Base-by-base conservation (phyloP, 92 coral and sea anemone species). In the Paramuricea clavata region DNA sequence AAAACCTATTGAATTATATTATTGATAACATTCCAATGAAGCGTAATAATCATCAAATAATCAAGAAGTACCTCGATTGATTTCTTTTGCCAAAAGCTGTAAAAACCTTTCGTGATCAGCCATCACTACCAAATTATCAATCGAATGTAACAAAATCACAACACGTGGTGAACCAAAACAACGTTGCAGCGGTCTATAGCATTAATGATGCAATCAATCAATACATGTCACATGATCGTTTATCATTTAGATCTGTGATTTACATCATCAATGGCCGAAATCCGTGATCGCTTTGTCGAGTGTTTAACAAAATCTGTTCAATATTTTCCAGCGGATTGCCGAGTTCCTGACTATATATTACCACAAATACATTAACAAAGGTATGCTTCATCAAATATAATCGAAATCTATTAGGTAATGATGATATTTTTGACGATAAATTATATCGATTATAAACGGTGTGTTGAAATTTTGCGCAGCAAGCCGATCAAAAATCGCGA, bases 181-280 rank as follows among this genome's bases (percentile, higher is more conserved):
- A 0, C n/a, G 17, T 30, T 34, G 56, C 84, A 79, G 84, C 84
- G 84, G 84, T 79, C 41, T 49, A 25, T 61, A 54, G 15, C 72
- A 43, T 39, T 79, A 79, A 79, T 79, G 50, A 79, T 79, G 73
- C 84, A 79, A 79, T 79, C 84, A 79, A 59, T 79, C 84, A 79
- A 79, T 78, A 28, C 56, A 79, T 39, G 84, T 28, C 84, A 65
- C 72, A 65, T 54, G 82, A 79, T 79, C 49, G 60, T 65, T 56
- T 65, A 65, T 65, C 84, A 65, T 79, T 67, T 31, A 64, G 12
- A 34, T 54, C 47, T 73, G 41, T 25, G 79, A 73, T 73, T 33
- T 74, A n/a, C 27, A 74, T 79, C 84, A 79, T 79, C 84, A 79
- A 57, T 56, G 84, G 84, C 73, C 33, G 70, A 79, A 56, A 65